Conservation (phyloP, 2,888 invertebrate species). For the Drosophila mimica region DNA sequence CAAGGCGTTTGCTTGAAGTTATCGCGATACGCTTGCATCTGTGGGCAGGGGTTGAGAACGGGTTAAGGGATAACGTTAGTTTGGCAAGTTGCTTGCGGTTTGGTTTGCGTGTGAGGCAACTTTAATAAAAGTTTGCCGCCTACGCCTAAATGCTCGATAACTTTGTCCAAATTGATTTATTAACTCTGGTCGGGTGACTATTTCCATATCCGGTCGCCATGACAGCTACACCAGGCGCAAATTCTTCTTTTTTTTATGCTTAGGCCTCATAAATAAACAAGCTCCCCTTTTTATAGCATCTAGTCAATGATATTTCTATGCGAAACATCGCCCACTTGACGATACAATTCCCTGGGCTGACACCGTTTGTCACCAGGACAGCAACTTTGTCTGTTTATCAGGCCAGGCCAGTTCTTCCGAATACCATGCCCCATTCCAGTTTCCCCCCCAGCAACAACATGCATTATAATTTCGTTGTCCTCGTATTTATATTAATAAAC, state of each 20-base stretch:
- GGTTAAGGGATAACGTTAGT: slow-evolving; percentile 5
- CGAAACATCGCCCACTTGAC: slow-evolving; percentile 56
- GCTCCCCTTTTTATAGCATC: slow-evolving; percentile 51
- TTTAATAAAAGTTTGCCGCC: slow-evolving; percentile 70
- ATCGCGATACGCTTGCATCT: slow-evolving; percentile 83
- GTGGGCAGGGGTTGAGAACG: slow-evolving; percentile 2
- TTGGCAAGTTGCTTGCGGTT: slow-evolving; percentile 66
- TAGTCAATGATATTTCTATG: slow-evolving; percentile 61
- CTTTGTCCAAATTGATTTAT: slow-evolving; percentile 79
- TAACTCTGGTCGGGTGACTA: slow-evolving; percentile 53
- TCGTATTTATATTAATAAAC: slow-evolving; percentile 80
- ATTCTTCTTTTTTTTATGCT: slow-evolving; percentile 44
- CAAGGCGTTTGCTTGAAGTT: slow-evolving; percentile 83
- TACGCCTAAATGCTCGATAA: slow-evolving; percentile 77
- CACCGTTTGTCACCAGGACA: slow-evolving; percentile 84
- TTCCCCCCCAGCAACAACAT: slow-evolving; percentile 43
- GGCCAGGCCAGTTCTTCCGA: slow-evolving; percentile 13
- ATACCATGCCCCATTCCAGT: slow-evolving; percentile 9
- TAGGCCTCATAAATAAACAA: slow-evolving; percentile 74
- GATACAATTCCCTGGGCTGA: slow-evolving; percentile 45
- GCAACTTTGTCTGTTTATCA: slow-evolving; percentile 52
- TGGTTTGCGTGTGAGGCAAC: slow-evolving; percentile 67
- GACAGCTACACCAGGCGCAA: slow-evolving; percentile 58
- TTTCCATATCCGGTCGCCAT: slow-evolving; percentile 64
- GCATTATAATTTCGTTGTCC: slow-evolving; percentile 70